Evolutionary conservation across 2,797 vertebrate genomes (phyloP).

Genomic region (Pseudotriccus pelzelni): DNA sequence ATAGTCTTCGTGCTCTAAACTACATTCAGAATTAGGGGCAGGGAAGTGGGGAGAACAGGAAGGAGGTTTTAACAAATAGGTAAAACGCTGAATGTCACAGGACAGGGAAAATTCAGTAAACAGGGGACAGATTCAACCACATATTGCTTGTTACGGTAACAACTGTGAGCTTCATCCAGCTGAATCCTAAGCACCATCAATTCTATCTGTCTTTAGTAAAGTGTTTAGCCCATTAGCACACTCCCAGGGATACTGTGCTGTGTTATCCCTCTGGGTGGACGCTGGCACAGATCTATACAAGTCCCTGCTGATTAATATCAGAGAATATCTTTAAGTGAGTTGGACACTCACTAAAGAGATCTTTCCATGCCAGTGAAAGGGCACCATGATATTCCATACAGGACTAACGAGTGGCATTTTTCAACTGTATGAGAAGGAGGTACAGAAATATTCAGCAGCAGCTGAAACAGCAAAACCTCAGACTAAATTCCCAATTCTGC

Average conservation of each 20-base stretch:
- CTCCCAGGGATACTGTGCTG: background rate
- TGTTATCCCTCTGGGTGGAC: background rate
- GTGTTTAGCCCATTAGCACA: background rate
- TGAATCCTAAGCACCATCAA: background rate
- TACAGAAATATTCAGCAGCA: background rate
- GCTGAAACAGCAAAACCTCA: background rate
- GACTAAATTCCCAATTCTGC: background rate
- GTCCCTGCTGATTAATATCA: background rate
- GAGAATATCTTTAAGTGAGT: background rate
- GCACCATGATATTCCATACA: background rate
- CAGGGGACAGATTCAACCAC: background rate
- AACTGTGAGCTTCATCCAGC: background rate
- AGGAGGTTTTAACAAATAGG: background rate
- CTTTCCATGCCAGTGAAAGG: background rate
- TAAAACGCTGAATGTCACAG: background rate
- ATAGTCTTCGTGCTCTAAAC: background rate
- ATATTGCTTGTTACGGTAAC: background rate
- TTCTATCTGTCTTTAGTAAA: background rate
- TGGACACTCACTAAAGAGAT: background rate
- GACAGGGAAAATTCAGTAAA: background rate
- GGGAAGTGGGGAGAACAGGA: background rate
- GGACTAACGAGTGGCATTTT: background rate
- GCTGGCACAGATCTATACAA: background rate
- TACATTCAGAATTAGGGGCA: background rate
- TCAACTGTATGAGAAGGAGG: background rate